These are phyloP conservation scores for Ligdia adustata DNA, from an alignment of 2,888 invertebrate genomes.

Conservation along the genomic window DNA sequence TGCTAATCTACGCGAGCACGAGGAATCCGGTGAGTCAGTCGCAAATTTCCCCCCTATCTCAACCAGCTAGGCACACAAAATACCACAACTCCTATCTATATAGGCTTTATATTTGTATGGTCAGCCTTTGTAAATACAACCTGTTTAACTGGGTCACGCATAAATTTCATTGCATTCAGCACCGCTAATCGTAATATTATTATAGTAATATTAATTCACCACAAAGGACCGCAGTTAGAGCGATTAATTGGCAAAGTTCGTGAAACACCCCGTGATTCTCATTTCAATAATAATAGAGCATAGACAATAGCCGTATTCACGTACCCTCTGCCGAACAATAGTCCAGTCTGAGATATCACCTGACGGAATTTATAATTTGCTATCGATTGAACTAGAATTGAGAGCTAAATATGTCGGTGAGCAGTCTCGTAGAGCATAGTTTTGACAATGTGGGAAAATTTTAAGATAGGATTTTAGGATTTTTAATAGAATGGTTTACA, in stretches of 20 bases:
- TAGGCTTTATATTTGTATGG: no score
- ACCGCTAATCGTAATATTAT: conserved; percentile 2
- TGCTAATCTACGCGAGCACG: no score
- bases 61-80: no score
- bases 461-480: no score
- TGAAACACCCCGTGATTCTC: conserved; percentile 1
- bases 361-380: conserved; percentile 4
- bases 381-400: conserved; percentile 6
- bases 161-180: neutral
- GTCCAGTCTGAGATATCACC: conserved; percentile 2
- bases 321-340: conserved; percentile 2
- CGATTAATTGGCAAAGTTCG: conserved; percentile 9
- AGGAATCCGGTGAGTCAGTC: no score
- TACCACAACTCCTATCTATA: no score
- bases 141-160: neutral
- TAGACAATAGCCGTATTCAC: conserved; percentile 5
- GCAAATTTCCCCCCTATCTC: no score
- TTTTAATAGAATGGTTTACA: no score
- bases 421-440: no score
- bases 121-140: neutral
- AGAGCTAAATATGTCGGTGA: neutral
- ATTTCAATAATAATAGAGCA: conserved; percentile 11
- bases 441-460: no score
- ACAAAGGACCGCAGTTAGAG: conserved; percentile 1
- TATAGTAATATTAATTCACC: neutral